Percentiles rank a stretch among this genome's conserved stretches.
phyloP scores from a whole-genome alignment of 2,888 invertebrate genomes.

The Aleiodes leptofemur region DNA sequence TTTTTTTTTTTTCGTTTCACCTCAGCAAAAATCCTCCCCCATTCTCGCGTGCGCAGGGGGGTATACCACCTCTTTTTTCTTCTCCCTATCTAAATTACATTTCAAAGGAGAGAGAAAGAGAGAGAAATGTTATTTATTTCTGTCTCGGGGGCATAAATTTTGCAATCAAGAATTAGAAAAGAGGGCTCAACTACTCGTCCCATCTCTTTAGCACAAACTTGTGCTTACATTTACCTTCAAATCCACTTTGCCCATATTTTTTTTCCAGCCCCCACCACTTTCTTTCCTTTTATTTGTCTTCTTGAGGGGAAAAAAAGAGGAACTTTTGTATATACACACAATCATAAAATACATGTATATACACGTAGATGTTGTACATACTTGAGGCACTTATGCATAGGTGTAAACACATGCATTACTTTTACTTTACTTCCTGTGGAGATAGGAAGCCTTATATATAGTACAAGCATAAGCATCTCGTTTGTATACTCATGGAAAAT shows the following conservation, averaged over 20 bases:
- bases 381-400: conserved; percentile 10
- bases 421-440: conserved; percentile 15
- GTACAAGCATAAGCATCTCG: conserved; percentile 10
- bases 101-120: conserved; percentile 54
- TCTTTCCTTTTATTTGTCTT: neutral
- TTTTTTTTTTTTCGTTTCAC: conserved; percentile 38
- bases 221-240: conserved; percentile 45
- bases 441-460: conserved; percentile 19
- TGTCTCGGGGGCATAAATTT: conserved; percentile 66
- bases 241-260: conserved; percentile 46
- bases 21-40: conserved; percentile 31
- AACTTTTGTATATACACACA: too few species aligned
- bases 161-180: conserved; percentile 62
- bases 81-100: conserved; percentile 66
- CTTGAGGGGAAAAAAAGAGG: too few species aligned
- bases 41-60: conserved; percentile 5
- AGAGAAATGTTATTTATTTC: conserved; percentile 66
- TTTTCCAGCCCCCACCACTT: conserved; percentile 10
- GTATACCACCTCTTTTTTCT: conserved; percentile 16
- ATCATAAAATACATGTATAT: conserved; percentile 20
- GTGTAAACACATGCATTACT: conserved; percentile 34
- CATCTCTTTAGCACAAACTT: conserved; percentile 43
- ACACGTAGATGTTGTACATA: neutral
- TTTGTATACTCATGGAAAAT: conserved; percentile 29
- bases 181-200: conserved; percentile 49